These are phyloP conservation scores for Sclerurus mexicanus DNA, from an alignment of 2,113 vertebrate genomes.

Conservation along the genomic window DNA sequence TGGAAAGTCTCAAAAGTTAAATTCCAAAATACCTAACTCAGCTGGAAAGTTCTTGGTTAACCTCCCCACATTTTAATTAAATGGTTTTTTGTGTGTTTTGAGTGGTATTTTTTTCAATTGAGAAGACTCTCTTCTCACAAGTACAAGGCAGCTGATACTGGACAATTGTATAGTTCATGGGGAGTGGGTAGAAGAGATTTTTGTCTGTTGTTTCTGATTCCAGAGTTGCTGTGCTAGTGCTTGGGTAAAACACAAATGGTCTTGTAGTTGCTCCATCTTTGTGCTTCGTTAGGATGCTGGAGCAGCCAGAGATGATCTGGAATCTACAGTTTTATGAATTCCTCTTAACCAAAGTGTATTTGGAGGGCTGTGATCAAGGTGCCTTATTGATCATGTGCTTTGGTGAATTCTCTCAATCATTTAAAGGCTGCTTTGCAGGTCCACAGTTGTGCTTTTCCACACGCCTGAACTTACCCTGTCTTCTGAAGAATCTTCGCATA, in stretches of 20 bases:
- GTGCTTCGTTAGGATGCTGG: not conserved
- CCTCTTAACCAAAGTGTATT: not conserved
- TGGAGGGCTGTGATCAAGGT: not conserved
- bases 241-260: not conserved
- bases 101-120: not conserved
- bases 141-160: not conserved
- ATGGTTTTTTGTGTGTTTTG: not conserved
- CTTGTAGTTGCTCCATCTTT: not conserved
- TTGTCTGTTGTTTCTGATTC: not conserved
- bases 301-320: not conserved
- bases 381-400: not conserved
- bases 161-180: not conserved
- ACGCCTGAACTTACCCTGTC: not conserved
- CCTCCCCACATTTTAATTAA: rapidly evolving
- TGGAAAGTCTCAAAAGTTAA: not conserved
- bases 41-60: not conserved
- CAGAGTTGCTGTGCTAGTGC: not conserved
- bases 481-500: not conserved
- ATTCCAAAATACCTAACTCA: not conserved
- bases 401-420: not conserved
- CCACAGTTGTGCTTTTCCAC: not conserved
- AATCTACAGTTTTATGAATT: not conserved
- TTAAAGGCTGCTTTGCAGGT: not conserved
- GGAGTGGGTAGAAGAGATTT: not conserved
- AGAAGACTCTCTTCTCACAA: not conserved